Evolutionary conservation across 2,113 vertebrate species (phyloP).

Genomic region (Strix uralensis): DNA sequence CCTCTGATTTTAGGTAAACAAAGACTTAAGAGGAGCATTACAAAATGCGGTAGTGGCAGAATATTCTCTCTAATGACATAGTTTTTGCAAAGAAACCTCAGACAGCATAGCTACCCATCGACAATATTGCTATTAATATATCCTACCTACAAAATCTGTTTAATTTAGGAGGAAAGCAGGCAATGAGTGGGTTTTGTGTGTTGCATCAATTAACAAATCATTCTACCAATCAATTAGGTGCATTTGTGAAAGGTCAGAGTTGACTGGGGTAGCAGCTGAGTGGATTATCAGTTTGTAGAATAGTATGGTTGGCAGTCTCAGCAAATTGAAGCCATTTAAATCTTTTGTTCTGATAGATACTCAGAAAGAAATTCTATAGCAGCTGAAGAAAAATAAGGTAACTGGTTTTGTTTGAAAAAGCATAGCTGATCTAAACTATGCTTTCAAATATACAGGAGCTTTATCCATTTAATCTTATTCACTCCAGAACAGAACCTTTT

Average conservation of each 20-base stretch:
- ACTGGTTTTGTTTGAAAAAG: not conserved
- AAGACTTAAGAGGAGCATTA: not conserved
- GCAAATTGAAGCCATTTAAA: not conserved
- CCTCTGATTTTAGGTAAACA: not conserved
- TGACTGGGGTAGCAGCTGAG: not conserved
- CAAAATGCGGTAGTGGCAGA: not conserved
- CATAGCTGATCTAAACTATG: not conserved
- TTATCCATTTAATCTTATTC: constrained; percentile 3
- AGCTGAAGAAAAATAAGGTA: not conserved
- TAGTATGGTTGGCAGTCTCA: not conserved
- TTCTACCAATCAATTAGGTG: not conserved
- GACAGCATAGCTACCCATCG: not conserved
- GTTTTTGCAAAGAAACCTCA: not conserved
- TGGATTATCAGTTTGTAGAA: not conserved
- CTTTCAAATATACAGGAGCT: not conserved
- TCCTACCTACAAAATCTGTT: not conserved
- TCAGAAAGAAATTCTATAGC: not conserved
- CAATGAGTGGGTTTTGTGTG: not conserved
- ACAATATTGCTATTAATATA: not conserved
- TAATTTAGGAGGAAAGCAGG: not conserved
- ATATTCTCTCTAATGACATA: not conserved
- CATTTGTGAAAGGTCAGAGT: not conserved
- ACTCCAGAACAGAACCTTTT: not conserved
- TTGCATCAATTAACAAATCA: not conserved
- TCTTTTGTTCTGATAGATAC: not conserved